Base-by-base conservation (phyloP, 2,888 invertebrate genomes). In the Phaedon cochleariae region DNA sequence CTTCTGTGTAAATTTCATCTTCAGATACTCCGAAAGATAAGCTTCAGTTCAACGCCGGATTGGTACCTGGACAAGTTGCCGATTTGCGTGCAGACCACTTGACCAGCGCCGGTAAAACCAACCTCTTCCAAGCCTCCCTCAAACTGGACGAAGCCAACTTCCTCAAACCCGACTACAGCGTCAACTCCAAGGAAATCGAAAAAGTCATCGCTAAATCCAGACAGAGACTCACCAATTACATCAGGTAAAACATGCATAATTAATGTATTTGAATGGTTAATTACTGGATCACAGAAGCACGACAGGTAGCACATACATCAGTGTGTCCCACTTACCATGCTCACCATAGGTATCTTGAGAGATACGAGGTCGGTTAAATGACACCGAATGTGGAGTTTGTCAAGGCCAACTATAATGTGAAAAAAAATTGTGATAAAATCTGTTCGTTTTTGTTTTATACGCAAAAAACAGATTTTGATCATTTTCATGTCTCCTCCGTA, bases 91-190 rank as follows among this genome's bases (percentile, higher is more conserved):
- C 87, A 0, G 88, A 90, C 71, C 79, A 85, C 64, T 71, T 85
- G 31, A 84, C 87, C 3, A 85, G 85, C 1, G 86, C 87, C 0
- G 83, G 85, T 15, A 88, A 88, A 80, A 86, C 88, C 75, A 86
- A 88, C 74, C 83, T 91, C 20, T 82, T 85, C 68, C 85, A 87
- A 67, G 86, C 86, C 5, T 85, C 87, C 9, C 76, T 92, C 37
- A 88, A 87, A 80, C 80, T 91, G 0, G 87, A 87, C 67, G 86
- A 91, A 37, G 85, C 87, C 65, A 87, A 90, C 77, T 87, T 89
- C 79, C 80, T 91, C 49, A 89, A 91, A 81, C 87, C 87, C 15
- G 88, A 90, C 59, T 88, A 89, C 67, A 86, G 85, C 6, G 82
- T 87, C 63, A 87, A 88, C 60, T 85, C 87, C 71, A 88, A 90